Conservation (phyloP, 1,140 invertebrate species). For the Pseudoatta argentina region DNA sequence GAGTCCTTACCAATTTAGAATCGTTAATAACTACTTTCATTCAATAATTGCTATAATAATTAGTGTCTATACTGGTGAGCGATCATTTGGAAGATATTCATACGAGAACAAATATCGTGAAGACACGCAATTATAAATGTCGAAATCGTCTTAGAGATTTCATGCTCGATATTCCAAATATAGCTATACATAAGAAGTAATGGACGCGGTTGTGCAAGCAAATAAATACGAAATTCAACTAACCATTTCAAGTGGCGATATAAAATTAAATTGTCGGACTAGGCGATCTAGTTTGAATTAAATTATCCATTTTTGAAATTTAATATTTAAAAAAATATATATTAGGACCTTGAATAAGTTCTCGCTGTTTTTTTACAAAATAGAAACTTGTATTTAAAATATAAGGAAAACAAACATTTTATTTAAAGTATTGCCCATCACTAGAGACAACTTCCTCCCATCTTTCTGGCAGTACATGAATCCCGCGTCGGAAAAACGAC, state of each 20-base stretch:
- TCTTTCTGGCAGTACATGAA: too few relatives aligned
- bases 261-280: not conserved
- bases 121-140: constrained; percentile 34
- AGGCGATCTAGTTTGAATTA: not conserved
- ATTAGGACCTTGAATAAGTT: too few relatives aligned
- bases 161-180: constrained; percentile 31
- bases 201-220: not conserved
- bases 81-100: constrained; percentile 43
- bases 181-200: constrained; percentile 5
- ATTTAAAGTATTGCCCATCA: too few relatives aligned
- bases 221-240: constrained; percentile 24
- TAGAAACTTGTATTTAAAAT: too few relatives aligned
- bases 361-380: too few relatives aligned
- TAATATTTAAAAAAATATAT: not conserved
- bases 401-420: too few relatives aligned
- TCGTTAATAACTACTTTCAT: not conserved
- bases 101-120: not conserved
- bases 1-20: not conserved
- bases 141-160: constrained; percentile 47
- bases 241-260: not conserved
- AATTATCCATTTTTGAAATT: not conserved
- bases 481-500: too few relatives aligned
- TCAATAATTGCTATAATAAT: not conserved
- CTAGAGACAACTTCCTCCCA: too few relatives aligned
- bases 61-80: not conserved